These are phyloP conservation scores for Dicerorhinus sumatrensis DNA, from an alignment of 2,113 vertebrate species.

Conservation along the genomic window DNA sequence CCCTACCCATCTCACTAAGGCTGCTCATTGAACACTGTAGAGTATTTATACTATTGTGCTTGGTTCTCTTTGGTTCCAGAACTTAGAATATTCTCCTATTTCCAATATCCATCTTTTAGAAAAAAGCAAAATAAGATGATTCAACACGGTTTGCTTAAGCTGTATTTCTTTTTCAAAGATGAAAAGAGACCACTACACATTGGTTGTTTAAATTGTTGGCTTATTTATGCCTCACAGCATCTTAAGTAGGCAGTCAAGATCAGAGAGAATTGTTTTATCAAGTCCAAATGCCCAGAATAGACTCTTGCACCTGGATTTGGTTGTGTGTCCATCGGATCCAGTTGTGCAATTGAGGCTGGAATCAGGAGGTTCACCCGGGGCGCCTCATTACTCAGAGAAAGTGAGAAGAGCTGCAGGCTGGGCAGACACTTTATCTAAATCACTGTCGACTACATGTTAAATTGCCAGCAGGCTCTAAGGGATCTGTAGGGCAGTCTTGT, in stretches of 20 bases:
- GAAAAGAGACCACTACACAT: not conserved
- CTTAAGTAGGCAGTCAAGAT: not conserved
- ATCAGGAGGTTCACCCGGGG: fast-evolving
- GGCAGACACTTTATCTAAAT: not conserved
- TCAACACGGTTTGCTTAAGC: not conserved
- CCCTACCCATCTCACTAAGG: not conserved
- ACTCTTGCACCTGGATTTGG: not conserved
- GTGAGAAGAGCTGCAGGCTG: not conserved
- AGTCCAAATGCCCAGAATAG: not conserved
- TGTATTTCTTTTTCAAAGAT: slow-evolving; percentile 2
- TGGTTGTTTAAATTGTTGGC: not conserved
- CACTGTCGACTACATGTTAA: not conserved
- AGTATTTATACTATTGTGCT: not conserved
- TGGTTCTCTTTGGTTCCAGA: not conserved
- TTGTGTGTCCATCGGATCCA: not conserved
- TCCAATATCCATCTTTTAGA: not conserved
- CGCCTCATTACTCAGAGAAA: not conserved
- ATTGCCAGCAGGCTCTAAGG: not conserved
- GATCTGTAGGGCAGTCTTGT: not conserved
- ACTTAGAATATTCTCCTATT: not conserved
- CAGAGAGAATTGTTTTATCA: not conserved
- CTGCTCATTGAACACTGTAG: not conserved
- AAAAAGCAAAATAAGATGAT: not conserved
- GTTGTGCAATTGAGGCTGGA: not conserved
- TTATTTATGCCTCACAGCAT: not conserved